These are phyloP conservation scores for Falcaria lacertinaria DNA, from an alignment of 2,888 invertebrate genomes.

Conservation along the genomic window DNA sequence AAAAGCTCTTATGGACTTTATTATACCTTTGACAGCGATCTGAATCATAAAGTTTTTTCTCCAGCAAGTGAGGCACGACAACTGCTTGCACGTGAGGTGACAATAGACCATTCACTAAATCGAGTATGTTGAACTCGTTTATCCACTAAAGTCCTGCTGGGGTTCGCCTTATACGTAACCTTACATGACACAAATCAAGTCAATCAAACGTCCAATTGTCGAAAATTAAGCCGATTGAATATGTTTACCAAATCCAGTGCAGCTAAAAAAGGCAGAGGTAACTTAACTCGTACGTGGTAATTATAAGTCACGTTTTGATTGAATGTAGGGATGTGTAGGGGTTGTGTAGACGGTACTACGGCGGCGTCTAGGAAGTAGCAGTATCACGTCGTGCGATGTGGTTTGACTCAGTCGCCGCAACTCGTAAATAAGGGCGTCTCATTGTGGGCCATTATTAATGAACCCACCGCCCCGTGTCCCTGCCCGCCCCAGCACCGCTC, in stretches of 20 bases:
- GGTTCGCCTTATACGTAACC: slow-evolving; percentile 40
- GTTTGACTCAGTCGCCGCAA: slow-evolving; percentile 61
- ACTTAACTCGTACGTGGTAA: background rate
- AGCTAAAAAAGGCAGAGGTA: slow-evolving; percentile 24
- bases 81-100: slow-evolving; percentile 23
- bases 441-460: slow-evolving; percentile 78
- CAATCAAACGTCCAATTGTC: slow-evolving; percentile 44
- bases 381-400: slow-evolving; percentile 46
- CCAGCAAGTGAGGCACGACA: slow-evolving; percentile 29
- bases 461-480: slow-evolving; percentile 60
- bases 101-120: slow-evolving; percentile 35
- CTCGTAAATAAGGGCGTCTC: slow-evolving; percentile 77
- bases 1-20: too few relatives aligned
- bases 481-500: slow-evolving; percentile 45
- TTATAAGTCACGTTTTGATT: slow-evolving; percentile 9
- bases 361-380: slow-evolving; percentile 28
- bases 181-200: slow-evolving; percentile 35
- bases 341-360: slow-evolving; percentile 17
- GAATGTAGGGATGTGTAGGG: slow-evolving; percentile 10
- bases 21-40: too few relatives aligned
- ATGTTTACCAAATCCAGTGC: slow-evolving; percentile 27
- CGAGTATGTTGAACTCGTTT: slow-evolving; percentile 36
- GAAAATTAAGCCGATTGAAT: slow-evolving; percentile 49
- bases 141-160: slow-evolving; percentile 25
- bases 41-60: slow-evolving; percentile 23